Evolutionary conservation across 2,888 invertebrate species (phyloP), one percentile per base, ranked within the genome.

Genomic region (Andricus quercusramuli): DNA sequence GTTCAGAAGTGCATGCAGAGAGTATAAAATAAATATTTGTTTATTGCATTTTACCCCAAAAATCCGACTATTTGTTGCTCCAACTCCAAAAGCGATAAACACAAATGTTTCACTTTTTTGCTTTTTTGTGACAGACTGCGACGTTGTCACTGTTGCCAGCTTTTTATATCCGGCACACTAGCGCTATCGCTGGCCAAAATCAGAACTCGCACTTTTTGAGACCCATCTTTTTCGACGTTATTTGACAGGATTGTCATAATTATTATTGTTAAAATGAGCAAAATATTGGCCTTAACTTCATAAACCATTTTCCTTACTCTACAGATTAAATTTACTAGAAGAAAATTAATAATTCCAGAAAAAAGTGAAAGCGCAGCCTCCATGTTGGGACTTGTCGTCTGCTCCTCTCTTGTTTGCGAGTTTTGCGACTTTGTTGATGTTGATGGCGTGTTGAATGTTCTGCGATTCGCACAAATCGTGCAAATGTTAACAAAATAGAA

Each of bases 371-470:
- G 59, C 22, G 11, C 22, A 59, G 59, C 22, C 11, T 8, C 59
- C 59, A 59, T 59, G n/a, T 59, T 59, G 59, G 11, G 22, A 59
- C n/a, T 59, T 59, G n/a, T 59, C 22, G 59, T 59, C 59, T 59
- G 59, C n/a, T 59, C 11, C 20, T 11, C 22, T 22, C 22, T 22
- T 59, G 59, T 22, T 3, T 22, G 6, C 5, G 17, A 44, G 8
- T 37, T 37, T 37, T 37, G 44, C 44, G 44, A 44, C 44, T n/a
- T 59, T 59, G 59, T 59, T 59, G 59, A 59, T 59, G 22, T 59
- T 22, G n/a, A 59, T 59, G 22, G n/a, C 59, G 59, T 59, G n/a
- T 59, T 22, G 11, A 59, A 11, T 59, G 22, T 59, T 59, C 3
- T 59, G 3, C 59, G 59, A 56, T 56, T 59, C 15, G 11, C 15